Percentiles rank a stretch among this genome's conserved stretches.
These are phyloP conservation scores for Eilema griseolum DNA, from an alignment of 2,888 invertebrate genomes.

Conservation along the genomic window DNA sequence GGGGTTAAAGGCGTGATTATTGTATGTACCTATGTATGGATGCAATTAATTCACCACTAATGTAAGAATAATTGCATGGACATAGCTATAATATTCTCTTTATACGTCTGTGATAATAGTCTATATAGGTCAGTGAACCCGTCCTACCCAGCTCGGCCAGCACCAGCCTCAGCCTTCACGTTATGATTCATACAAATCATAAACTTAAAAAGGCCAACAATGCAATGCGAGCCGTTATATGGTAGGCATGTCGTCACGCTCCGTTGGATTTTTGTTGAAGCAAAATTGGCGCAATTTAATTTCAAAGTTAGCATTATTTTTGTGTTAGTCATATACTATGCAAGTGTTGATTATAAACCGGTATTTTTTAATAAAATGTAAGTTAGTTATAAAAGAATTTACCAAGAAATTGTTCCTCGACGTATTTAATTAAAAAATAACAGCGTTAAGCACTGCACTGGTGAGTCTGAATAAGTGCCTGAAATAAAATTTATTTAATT, in stretches of 20 bases:
- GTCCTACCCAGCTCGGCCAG: conserved; percentile 36
- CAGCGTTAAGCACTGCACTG: conserved; percentile 1
- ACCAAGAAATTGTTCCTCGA: not conserved
- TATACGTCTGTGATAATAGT: conserved; percentile 37
- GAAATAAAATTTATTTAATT: not conserved
- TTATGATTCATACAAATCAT: conserved; percentile 46
- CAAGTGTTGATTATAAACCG: not conserved
- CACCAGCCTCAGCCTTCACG: conserved; percentile 34
- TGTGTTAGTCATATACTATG: not conserved
- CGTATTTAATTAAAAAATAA: not conserved
- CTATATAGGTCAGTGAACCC: conserved; percentile 51
- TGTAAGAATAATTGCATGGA: not conserved
- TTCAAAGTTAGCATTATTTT: not conserved
- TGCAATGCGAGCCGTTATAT: conserved; percentile 46
- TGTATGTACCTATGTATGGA: no score
- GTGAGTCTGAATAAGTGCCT: not conserved
- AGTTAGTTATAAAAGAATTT: not conserved
- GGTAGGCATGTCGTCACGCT: conserved; percentile 46
- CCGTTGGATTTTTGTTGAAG: conserved; percentile 31
- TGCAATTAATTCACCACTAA: not conserved
- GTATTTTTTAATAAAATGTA: not conserved
- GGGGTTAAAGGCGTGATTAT: no score
- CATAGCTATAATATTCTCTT: conserved; percentile 24
- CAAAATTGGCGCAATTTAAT: conserved; percentile 1
- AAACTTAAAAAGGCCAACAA: conserved; percentile 46